Percentiles rank a stretch among this genome's conserved stretches.
These are phyloP conservation scores for Thecocarcelia acutangulata DNA, from an alignment of 2,888 invertebrate genomes.

Conservation along the genomic window DNA sequence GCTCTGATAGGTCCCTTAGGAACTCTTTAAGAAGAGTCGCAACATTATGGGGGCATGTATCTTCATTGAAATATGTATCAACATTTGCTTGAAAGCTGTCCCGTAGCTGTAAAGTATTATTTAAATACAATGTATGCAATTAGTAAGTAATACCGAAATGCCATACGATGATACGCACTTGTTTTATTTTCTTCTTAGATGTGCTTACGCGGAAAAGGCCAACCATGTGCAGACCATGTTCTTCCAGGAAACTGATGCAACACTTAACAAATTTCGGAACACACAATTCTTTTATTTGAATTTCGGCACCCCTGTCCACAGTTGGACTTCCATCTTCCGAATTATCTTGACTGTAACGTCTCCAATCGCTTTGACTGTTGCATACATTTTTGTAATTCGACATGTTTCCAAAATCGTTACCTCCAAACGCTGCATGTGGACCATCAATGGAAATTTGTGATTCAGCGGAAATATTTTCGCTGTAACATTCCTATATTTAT, in stretches of 20 bases:
- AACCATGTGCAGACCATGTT: constrained; percentile 90
- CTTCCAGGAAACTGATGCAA: constrained; percentile 91
- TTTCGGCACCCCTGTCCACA: constrained; percentile 77
- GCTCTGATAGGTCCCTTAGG: constrained; percentile 95
- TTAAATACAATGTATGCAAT: no score
- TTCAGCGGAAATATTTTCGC: constrained; percentile 85
- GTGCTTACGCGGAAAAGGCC: constrained; percentile 96
- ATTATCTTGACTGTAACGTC: constrained; percentile 79
- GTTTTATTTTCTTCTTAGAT: constrained; percentile 94
- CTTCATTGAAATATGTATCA: constrained; percentile 86
- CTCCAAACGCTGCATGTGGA: not conserved
- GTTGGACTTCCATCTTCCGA: constrained; percentile 81
- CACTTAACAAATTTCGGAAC: constrained; percentile 90
- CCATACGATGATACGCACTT: constrained; percentile 83
- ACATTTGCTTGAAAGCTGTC: constrained; percentile 94
- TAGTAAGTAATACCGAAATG: not conserved
- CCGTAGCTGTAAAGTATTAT: constrained; percentile 84
- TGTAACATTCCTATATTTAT: constrained; percentile 87
- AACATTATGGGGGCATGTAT: constrained; percentile 95
- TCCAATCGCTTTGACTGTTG: constrained; percentile 82
- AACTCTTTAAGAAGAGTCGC: constrained; percentile 96
- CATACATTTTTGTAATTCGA: constrained; percentile 82
- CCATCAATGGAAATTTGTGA: constrained; percentile 23
- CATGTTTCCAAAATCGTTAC: constrained; percentile 69
- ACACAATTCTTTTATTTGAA: constrained; percentile 71